These are phyloP conservation scores for Caenorhabditis afra DNA, from an alignment of 2,888 invertebrate species.

Conservation along the genomic window DNA sequence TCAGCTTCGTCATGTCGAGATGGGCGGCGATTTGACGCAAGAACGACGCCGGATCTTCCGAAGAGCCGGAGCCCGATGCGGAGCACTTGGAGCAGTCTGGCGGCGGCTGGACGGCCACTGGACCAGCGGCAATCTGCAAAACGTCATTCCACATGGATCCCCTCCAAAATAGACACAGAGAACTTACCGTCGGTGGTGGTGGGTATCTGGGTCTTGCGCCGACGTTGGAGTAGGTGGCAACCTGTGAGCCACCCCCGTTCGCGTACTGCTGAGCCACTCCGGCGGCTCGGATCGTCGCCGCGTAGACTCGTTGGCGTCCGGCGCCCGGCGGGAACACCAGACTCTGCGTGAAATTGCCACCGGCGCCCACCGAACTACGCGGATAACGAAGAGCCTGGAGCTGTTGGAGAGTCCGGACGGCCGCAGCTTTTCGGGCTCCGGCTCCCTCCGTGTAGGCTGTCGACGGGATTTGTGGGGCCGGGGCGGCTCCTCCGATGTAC, in stretches of 20 bases:
- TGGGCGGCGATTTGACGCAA: constrained; percentile 69
- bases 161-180: too few relatives aligned
- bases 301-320: constrained; percentile 50
- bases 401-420: constrained; percentile 54
- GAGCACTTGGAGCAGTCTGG: constrained; percentile 67
- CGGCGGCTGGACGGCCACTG: constrained; percentile 48
- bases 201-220: constrained; percentile 52
- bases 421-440: constrained; percentile 41
- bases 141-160: too few relatives aligned
- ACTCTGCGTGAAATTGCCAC: constrained; percentile 31
- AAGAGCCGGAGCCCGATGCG: constrained; percentile 50
- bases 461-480: constrained; percentile 64
- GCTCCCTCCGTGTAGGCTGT: constrained; percentile 54
- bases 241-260: background rate
- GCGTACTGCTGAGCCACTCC: constrained; percentile 46
- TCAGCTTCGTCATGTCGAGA: constrained; percentile 72
- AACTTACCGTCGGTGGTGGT: constrained; percentile 63
- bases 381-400: constrained; percentile 52
- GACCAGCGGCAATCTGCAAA: constrained; percentile 17
- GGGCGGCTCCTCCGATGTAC: constrained; percentile 48
- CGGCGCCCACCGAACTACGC: constrained; percentile 21
- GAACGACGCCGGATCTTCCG: constrained; percentile 70
- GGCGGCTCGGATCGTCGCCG: constrained; percentile 40
- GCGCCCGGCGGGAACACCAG: constrained; percentile 28
- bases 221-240: constrained; percentile 35